phyloP scores from a whole-genome alignment of 2,797 vertebrate species.

The Silurus aristotelis region DNA sequence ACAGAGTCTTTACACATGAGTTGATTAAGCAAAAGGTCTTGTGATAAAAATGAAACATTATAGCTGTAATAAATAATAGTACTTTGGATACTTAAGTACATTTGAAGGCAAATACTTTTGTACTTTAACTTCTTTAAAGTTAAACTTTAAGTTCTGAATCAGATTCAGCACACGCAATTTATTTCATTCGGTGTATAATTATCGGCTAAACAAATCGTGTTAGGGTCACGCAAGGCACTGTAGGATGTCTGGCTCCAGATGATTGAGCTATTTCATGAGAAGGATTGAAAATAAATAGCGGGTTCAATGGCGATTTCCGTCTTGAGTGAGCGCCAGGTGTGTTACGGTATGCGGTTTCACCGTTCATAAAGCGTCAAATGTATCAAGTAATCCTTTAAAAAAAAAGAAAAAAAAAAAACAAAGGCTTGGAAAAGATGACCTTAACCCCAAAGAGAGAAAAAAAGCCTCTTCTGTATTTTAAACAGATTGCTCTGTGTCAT shows the following conservation, averaged over 20 bases:
- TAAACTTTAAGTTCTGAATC: too few species aligned
- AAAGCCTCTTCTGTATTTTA: background rate
- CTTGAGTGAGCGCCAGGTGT: constrained; percentile 4
- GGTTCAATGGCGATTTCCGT: background rate
- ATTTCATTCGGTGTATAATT: background rate
- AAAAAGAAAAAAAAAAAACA: background rate
- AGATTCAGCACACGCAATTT: background rate
- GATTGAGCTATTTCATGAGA: background rate
- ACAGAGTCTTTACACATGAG: too few species aligned
- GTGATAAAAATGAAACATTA: too few species aligned
- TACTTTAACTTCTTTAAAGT: too few species aligned
- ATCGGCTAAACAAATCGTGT: background rate
- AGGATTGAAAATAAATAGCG: background rate
- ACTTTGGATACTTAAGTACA: too few species aligned
- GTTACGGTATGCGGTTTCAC: constrained; percentile 7
- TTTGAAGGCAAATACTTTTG: too few species aligned
- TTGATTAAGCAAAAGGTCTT: too few species aligned
- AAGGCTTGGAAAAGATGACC: background rate
- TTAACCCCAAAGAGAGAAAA: background rate
- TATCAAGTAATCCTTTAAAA: background rate
- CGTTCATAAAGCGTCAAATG: background rate
- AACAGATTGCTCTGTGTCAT: background rate
- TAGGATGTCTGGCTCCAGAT: background rate
- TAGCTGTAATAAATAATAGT: too few species aligned
- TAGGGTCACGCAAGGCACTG: background rate